Evolutionary conservation across 2,113 vertebrate species (phyloP), one percentile per base, ranked within the genome.

Genomic region (Dinomys branickii): DNA sequence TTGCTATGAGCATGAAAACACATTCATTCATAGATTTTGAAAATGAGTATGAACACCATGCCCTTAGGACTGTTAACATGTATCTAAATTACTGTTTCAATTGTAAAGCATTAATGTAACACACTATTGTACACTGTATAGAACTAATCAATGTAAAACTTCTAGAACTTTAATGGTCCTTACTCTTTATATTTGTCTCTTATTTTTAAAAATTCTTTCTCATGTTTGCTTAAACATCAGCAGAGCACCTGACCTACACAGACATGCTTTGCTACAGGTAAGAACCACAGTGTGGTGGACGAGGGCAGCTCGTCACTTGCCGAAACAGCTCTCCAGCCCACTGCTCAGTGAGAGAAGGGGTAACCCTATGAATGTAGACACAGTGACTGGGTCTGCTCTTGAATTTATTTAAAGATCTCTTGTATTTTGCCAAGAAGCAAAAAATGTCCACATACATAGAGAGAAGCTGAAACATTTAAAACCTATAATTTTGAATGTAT

Each of bases 1-100:
- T 95, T 85, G 77, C 20, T 69, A 17, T 30, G 17, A 90, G 30
- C 33, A 94, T 71, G 69, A 93, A 88, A 82, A 67, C 8, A 38
- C 35, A 47, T 3, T 85, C 11, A 8, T 3, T 85, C 11, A 8
- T 56, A 35, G 82, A 56, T 89, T 88, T 85, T 94, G 5, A 30
- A 95, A 95, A 90, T 83, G 28, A 96, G 59, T 30, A 93, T 91
- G 91, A 89, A 95, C 17, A 94, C 75, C n/a, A 85, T 94, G 38
- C 22, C 41, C 54, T 44, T 65, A 91, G 84, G 30, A 91, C 61
- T 71, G 2, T 75, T 69, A 77, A 82, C 47, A 91, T n/a, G 19
- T 35, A 54, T 26, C 61, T 92, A 69, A 93, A 75, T 84, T 56
- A 69, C 19, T 82, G 9, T 73, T 95, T 26, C 20, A 73, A 28